These are phyloP conservation scores for Apis dorsata DNA, from an alignment of 1,140 invertebrate species.

Conservation along the genomic window DNA sequence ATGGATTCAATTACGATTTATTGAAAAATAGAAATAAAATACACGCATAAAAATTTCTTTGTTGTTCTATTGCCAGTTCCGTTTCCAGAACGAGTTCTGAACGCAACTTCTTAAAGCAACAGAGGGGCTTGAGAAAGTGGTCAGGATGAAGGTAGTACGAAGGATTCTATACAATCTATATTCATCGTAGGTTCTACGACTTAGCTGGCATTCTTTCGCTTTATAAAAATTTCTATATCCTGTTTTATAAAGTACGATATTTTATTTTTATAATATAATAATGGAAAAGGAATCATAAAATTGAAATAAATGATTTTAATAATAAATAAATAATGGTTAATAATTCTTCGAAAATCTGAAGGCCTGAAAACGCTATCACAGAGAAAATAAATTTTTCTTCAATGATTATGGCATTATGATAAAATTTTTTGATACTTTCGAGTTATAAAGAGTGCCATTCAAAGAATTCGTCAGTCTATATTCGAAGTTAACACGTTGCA, in stretches of 20 bases:
- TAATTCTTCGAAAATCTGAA: neutral
- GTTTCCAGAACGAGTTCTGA: slow-evolving; percentile 58
- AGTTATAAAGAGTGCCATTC: slow-evolving; percentile 21
- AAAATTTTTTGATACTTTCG: slow-evolving; percentile 1
- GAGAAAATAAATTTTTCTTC: neutral
- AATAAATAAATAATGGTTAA: no score
- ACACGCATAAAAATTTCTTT: neutral
- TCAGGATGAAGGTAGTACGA: slow-evolving; percentile 36
- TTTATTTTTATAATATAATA: no score
- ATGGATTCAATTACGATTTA: neutral
- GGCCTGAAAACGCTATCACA: neutral
- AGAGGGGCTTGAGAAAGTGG: slow-evolving; percentile 39
- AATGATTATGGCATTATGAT: neutral
- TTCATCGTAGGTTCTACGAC: slow-evolving; percentile 52
- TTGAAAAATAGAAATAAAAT: neutral
- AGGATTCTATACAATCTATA: slow-evolving; percentile 39
- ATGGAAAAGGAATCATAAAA: neutral
- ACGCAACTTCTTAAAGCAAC: slow-evolving; percentile 46
- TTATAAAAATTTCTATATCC: slow-evolving; percentile 18
- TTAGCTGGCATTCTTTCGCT: slow-evolving; percentile 29
- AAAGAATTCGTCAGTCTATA: slow-evolving; percentile 30
- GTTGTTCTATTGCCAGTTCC: slow-evolving; percentile 43
- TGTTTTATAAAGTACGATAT: neutral
- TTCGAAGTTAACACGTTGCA: slow-evolving; percentile 21
- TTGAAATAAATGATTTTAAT: neutral